Conservation (phyloP, 2,113 vertebrate genomes). For the Caracal caracal region DNA sequence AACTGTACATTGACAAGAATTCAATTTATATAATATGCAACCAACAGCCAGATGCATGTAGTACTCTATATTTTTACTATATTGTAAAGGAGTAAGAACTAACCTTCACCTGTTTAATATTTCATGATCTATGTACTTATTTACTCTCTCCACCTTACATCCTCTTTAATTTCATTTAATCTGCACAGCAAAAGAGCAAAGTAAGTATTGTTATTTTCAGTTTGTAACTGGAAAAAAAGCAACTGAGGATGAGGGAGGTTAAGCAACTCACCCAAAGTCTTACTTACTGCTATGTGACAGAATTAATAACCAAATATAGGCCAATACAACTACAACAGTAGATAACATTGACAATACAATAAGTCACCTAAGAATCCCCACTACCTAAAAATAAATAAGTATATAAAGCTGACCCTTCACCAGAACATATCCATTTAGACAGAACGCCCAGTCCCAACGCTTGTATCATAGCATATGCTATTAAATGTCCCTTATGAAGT, state of each 20-base stretch:
- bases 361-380: not conserved
- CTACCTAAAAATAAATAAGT: not conserved
- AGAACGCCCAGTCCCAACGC: not conserved
- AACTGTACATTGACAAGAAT: not conserved
- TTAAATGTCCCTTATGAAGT: not conserved
- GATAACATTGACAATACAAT: not conserved
- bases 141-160: not conserved
- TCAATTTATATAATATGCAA: not conserved
- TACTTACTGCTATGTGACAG: not conserved
- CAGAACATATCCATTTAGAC: not conserved
- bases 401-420: not conserved
- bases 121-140: not conserved
- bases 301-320: not conserved
- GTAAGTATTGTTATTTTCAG: slow-evolving; percentile 10
- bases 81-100: not conserved
- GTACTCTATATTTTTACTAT: not conserved
- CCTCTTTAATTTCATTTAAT: not conserved
- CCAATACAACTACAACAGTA: not conserved
- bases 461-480: not conserved
- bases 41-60: not conserved
- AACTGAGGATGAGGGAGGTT: not conserved
- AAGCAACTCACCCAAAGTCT: slow-evolving; percentile 33
- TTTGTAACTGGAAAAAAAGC: not conserved
- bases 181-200: not conserved
- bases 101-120: not conserved